Conservation (phyloP, 2,797 vertebrate species). For the Leptodactylus fallax region DNA sequence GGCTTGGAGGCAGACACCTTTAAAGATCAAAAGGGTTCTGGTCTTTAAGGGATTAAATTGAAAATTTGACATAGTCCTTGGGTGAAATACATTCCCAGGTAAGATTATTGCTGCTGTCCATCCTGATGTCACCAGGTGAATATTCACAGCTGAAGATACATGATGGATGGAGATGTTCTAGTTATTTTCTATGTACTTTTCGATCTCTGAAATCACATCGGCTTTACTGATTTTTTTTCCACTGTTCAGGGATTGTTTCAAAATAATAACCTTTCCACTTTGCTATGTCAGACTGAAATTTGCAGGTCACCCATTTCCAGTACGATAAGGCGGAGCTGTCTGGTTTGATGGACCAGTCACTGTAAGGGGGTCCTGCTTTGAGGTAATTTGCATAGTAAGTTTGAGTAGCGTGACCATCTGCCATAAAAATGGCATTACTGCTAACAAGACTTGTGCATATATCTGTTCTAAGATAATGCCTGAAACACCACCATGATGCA, state of each 20-base stretch:
- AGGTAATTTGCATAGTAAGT: not conserved
- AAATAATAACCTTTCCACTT: not conserved
- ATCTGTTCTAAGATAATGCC: not conserved
- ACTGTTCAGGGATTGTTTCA: not conserved
- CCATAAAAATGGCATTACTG: not conserved
- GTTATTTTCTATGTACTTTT: not conserved
- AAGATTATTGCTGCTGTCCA: too few relatives aligned
- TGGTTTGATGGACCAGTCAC: constrained; percentile 10
- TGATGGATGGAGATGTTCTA: too few relatives aligned
- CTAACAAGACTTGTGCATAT: constrained; percentile 1
- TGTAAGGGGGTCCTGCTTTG: constrained; percentile 1
- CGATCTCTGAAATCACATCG: not conserved
- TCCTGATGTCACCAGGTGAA: too few relatives aligned
- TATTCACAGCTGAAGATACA: too few relatives aligned
- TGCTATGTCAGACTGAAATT: constrained; percentile 7
- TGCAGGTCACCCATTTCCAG: constrained; percentile 31
- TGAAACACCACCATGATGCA: accelerated
- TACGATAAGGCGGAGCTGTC: constrained; percentile 23
- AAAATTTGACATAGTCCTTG: too few relatives aligned
- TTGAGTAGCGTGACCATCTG: not conserved
- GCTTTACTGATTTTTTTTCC: not conserved
- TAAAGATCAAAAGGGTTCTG: too few relatives aligned
- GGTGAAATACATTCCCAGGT: too few relatives aligned
- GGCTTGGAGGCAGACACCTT: too few relatives aligned
- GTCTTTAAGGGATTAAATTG: too few relatives aligned